These are phyloP conservation scores for Morone chrysops DNA, from an alignment of 2,113 vertebrate species.

Conservation along the genomic window DNA sequence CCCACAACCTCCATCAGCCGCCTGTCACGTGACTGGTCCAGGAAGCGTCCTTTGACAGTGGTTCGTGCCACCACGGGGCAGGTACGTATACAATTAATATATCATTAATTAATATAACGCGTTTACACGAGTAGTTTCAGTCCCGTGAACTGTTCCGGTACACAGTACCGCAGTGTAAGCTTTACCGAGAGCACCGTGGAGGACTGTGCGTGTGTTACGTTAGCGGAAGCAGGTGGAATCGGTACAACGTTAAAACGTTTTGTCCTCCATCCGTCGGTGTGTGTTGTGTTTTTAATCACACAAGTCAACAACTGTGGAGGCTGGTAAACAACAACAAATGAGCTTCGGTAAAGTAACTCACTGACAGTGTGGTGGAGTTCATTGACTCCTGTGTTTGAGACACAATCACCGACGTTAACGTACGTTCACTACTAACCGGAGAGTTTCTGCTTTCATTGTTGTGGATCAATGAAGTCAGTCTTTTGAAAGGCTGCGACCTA, in stretches of 20 bases:
- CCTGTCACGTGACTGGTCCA: slow-evolving; percentile 70
- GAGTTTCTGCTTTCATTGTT: background rate
- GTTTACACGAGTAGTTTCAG: background rate
- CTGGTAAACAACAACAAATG: no score
- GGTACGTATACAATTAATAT: slow-evolving; percentile 43
- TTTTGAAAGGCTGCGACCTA: background rate
- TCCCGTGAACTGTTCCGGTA: background rate
- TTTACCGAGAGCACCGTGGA: accelerated
- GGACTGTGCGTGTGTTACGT: background rate
- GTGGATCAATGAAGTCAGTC: background rate
- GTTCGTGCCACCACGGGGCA: slow-evolving; percentile 19
- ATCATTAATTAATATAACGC: no score
- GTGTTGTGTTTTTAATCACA: background rate
- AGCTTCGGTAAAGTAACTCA: no score
- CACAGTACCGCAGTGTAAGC: accelerated
- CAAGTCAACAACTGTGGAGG: background rate
- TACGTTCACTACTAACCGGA: no score
- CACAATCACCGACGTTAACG: background rate
- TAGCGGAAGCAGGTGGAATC: slow-evolving; percentile 72
- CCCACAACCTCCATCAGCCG: background rate
- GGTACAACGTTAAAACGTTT: background rate
- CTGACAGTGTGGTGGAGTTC: background rate
- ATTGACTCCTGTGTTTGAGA: background rate
- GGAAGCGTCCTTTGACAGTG: slow-evolving; percentile 58
- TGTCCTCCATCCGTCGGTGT: background rate